Evolutionary conservation across 2,888 invertebrate species (phyloP).

Genomic region (Drosophila affinis): DNA sequence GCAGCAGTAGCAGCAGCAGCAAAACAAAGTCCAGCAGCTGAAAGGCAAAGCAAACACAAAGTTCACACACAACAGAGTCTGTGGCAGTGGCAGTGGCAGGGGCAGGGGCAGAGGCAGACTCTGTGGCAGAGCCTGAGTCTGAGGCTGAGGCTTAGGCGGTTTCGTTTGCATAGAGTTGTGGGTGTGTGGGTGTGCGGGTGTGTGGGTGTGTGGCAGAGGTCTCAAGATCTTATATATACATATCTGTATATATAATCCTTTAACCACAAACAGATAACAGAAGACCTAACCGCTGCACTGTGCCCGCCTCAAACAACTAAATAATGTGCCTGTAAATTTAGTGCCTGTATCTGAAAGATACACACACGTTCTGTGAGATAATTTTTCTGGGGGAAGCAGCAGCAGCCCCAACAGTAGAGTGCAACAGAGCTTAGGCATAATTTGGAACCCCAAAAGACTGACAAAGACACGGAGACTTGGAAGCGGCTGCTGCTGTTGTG

Average conservation of each 20-base stretch:
- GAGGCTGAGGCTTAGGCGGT: constrained; percentile 11
- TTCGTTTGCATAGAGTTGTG: constrained; percentile 24
- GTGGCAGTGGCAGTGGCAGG: background rate
- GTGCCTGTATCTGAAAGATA: constrained; percentile 48
- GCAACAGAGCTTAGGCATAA: constrained; percentile 61
- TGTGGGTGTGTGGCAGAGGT: background rate
- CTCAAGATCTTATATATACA: constrained; percentile 16
- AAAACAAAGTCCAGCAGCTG: constrained; percentile 17
- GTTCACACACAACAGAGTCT: constrained; percentile 38
- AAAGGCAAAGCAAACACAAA: constrained; percentile 20
- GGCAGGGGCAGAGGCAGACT: background rate
- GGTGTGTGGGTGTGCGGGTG: constrained; percentile 30
- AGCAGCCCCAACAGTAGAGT: background rate
- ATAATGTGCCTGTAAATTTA: constrained; percentile 75
- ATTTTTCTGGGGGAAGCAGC: background rate
- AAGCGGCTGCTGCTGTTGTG: background rate
- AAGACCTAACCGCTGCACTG: constrained; percentile 35
- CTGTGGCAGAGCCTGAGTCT: background rate
- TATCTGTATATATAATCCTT: constrained; percentile 50
- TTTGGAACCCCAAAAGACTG: constrained; percentile 55
- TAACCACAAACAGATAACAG: constrained; percentile 73
- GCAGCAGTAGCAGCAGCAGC: constrained; percentile 3
- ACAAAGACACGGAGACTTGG: constrained; percentile 34
- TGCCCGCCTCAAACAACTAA: constrained; percentile 67
- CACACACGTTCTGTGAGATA: constrained; percentile 31